These are phyloP conservation scores for Chaenodraco wilsoni DNA, from an alignment of 2,797 vertebrate genomes.

Conservation along the genomic window DNA sequence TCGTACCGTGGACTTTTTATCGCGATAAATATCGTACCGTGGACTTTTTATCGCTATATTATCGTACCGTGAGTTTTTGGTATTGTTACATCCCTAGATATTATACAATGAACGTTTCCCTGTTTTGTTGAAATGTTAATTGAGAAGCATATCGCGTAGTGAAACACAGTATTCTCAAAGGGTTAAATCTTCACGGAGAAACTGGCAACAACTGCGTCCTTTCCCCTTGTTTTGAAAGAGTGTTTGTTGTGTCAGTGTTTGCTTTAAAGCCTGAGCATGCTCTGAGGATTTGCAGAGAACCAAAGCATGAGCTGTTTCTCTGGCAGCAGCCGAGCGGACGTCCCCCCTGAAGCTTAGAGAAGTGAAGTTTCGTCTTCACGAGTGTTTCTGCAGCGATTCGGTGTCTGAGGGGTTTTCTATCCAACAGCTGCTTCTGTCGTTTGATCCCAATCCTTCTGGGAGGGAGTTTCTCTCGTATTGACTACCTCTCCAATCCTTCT, in stretches of 20 bases:
- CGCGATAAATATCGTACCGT: too few relatives aligned
- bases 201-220: not conserved
- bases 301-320: conserved; percentile 53
- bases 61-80: too few relatives aligned
- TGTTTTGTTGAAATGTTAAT: not conserved
- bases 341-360: conserved; percentile 56
- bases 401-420: conserved; percentile 66
- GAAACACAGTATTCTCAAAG: not conserved
- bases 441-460: conserved; percentile 71
- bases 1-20: too few relatives aligned
- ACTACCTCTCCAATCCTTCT: conserved; percentile 56
- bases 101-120: not conserved
- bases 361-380: conserved; percentile 47
- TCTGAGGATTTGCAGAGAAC: conserved; percentile 64
- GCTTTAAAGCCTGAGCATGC: conserved; percentile 33
- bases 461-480: conserved; percentile 67
- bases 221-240: not conserved
- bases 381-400: conserved; percentile 40
- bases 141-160: not conserved
- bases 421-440: conserved; percentile 75
- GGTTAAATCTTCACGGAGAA: not conserved
- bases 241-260: conserved; percentile 39
- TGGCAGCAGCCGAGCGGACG: conserved; percentile 62
- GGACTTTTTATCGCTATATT: too few relatives aligned
- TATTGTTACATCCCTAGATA: too few relatives aligned